A percentile compares a stretch with the other conserved stretches of the same genome.
These are phyloP conservation scores for Reinhardtius hippoglossoides DNA, from an alignment of 2,113 vertebrate species.

Conservation along the genomic window DNA sequence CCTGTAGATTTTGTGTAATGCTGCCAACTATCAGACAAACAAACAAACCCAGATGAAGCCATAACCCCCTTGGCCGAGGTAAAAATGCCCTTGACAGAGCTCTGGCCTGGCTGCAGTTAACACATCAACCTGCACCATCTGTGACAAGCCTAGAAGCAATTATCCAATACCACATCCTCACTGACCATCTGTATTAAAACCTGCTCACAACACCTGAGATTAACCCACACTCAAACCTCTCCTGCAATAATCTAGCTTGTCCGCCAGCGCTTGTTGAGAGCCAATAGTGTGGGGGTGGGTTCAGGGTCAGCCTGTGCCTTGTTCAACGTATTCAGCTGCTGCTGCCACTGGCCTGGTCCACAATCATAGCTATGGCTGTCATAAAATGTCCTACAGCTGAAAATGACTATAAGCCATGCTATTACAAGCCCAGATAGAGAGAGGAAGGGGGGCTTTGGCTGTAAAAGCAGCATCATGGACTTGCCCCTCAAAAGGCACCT, in stretches of 20 bases:
- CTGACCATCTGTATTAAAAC: slow-evolving; percentile 78
- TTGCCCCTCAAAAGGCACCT: slow-evolving; percentile 66
- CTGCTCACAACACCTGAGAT: slow-evolving; percentile 77
- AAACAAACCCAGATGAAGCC: background rate
- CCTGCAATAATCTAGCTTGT: slow-evolving; percentile 60
- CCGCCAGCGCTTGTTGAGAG: slow-evolving; percentile 23
- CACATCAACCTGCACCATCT: slow-evolving; percentile 81
- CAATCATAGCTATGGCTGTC: slow-evolving; percentile 68
- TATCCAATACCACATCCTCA: slow-evolving; percentile 74
- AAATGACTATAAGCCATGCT: slow-evolving; percentile 67
- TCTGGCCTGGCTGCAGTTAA: slow-evolving; percentile 64
- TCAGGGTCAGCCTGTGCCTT: slow-evolving; percentile 70
- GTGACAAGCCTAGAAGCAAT: slow-evolving; percentile 80
- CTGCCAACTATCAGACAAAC: too few species aligned
- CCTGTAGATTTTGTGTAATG: too few species aligned
- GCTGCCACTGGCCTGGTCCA: slow-evolving; percentile 41
- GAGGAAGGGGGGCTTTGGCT: slow-evolving; percentile 42
- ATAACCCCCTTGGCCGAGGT: slow-evolving; percentile 2
- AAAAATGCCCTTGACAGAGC: slow-evolving; percentile 75
- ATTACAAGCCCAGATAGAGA: slow-evolving; percentile 64
- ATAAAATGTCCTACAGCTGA: slow-evolving; percentile 75
- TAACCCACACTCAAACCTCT: slow-evolving; percentile 61
- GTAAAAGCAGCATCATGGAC: slow-evolving; percentile 71
- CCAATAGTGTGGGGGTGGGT: slow-evolving; percentile 43
- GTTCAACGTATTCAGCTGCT: slow-evolving; percentile 41